Evolutionary conservation across 2,797 vertebrate genomes (phyloP), one percentile per base, ranked within the genome.

Genomic region (Rhyacichthys aspro): DNA sequence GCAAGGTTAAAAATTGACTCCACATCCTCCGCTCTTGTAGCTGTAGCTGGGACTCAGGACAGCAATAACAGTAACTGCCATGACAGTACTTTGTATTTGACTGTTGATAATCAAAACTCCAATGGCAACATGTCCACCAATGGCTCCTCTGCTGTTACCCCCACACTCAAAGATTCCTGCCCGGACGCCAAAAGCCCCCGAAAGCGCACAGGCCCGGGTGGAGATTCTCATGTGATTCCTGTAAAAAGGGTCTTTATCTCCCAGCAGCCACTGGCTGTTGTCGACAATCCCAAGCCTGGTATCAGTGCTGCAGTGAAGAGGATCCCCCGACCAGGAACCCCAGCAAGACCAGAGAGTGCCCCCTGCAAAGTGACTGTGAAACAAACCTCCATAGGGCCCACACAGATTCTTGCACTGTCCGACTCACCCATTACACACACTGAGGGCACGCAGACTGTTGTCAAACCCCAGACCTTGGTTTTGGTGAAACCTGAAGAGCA

Each of bases 231-330:
- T 74, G 89, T 94, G 52, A 95, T 96, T 74, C 98, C 97, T 54
- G 87, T 96, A 55, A 99, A 98, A 89, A 96, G 97, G 76, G 95
- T 95, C 55, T 94, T 97, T 53, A 93, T 97, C 87, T 95, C 94
- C 70, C 95, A 95, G 84, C 93, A 94, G 80, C 88, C 94, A 53
- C 42, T 88, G 60, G 83, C 82, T 70, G 52, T 81, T 44, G 7
- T 77, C 28, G 94, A 95, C 83, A 79, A 87, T 90, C 87, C 92
- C 65, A 95, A 93, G 84, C 83, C 82, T 63, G 84, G 87, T 67
- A 63, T 83, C 58, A 80, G 85, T 63, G 76, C 88, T 70, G 83
- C 83, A 36, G 67, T 90, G 63, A 94, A 94, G 88, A 95, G 92
- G 74, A 89, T 94, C 76, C 92, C 90, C n/a, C 91, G 94, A 72